Evolutionary conservation across 2,888 invertebrate genomes (phyloP).

Genomic region (Tipula helvola): DNA sequence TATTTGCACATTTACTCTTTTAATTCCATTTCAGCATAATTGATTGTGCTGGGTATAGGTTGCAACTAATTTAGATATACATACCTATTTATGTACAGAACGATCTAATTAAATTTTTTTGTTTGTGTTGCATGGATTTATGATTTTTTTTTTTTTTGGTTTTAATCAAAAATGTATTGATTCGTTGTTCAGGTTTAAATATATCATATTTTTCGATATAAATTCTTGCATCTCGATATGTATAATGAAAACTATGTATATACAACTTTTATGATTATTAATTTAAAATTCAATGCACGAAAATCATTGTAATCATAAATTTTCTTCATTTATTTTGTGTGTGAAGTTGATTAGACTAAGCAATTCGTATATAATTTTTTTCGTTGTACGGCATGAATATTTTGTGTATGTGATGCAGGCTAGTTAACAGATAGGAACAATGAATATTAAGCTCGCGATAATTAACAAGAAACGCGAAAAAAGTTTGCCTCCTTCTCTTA

Average conservation of each 20-base stretch:
- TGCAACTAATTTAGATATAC: not conserved
- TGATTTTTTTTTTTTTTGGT: not conserved
- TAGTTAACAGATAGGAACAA: not conserved
- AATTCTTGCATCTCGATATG: not conserved
- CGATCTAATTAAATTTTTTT: not conserved
- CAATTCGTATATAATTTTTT: not conserved
- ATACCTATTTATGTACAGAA: not conserved
- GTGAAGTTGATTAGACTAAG: not conserved
- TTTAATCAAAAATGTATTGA: not conserved
- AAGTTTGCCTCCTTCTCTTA: not conserved
- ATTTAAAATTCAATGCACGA: conserved; percentile 4
- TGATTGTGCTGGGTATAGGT: not conserved
- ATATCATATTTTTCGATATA: not conserved
- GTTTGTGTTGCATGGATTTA: not conserved
- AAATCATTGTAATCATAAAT: not conserved
- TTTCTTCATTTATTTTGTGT: not conserved
- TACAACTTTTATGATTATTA: not conserved
- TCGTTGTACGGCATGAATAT: not conserved
- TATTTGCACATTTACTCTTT: not conserved
- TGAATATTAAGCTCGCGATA: not conserved
- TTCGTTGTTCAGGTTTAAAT: not conserved
- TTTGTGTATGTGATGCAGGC: not conserved
- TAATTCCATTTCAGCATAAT: not conserved
- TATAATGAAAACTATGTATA: not conserved
- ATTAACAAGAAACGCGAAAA: not conserved